Base-by-base conservation (phyloP, 2,113 vertebrate genomes). In the Forbesichthys papilliferus region DNA sequence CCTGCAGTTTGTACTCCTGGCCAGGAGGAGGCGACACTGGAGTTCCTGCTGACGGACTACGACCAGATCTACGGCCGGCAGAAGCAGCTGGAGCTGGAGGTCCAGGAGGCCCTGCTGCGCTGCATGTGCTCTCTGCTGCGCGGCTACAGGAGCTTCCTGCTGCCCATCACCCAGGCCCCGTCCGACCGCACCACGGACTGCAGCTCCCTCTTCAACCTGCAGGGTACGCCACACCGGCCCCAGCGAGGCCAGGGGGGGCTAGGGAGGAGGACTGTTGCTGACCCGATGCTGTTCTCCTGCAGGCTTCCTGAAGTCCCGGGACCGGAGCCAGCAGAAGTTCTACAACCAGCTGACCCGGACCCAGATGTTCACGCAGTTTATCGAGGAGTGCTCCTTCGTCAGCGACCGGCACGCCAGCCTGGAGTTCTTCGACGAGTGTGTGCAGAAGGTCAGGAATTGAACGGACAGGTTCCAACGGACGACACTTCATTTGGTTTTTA, bases 321-420 rank as follows among this genome's bases (percentile, higher is more conserved):
- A 98, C 0, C 93, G 96, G 0, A 89, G 93, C 0, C 95, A 95
- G 87, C 95, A 96, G 90, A 96, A 96, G 64, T 92, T 96, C 34
- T 98, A 95, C 79, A 56, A 11, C 0, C 95, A 96, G 89, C 90
- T 98, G 86, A 92, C 95, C 7, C 92, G 75, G 81, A 98, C 96
- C 0, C 96, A 98, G 92, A 96, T 98, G 93, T 98, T 98, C 89
- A 95, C 95, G 0, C 96, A 98, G 93, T 98, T 98, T 85, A 94
- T 98, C 0, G 94, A 98, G 86, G 96, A 98, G 7, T 98, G 96
- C 52, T 98, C 96, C 7, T 98, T 98, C 0, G 96, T 96, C 92
- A 96, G 94, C 3, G 93, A 95, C 79, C 91, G 95, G 0, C 95
- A 97, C 12, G 92, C 93, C 66, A 94, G 94, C 86, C 92, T 98